These are phyloP conservation scores for Xenops minutus DNA, from an alignment of 2,797 vertebrate species.

Conservation along the genomic window DNA sequence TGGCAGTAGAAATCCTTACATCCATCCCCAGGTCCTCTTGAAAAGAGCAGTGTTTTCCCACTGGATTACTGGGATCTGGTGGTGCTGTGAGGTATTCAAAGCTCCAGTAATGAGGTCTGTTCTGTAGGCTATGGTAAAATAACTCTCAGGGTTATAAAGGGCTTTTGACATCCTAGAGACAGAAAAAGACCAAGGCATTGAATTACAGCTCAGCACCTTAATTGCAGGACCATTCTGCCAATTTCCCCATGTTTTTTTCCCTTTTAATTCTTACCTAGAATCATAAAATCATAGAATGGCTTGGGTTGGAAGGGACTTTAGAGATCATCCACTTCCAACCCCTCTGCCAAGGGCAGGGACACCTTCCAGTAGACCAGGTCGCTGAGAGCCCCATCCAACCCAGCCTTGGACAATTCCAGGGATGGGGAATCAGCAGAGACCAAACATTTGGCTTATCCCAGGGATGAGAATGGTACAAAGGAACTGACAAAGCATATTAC, in stretches of 20 bases:
- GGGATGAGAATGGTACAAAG: neutral
- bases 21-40: neutral
- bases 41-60: neutral
- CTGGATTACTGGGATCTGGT: neutral
- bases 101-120: neutral
- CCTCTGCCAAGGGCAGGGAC: neutral
- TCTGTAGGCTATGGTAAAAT: neutral
- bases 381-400: neutral
- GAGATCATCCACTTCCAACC: neutral
- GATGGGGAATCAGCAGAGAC: neutral
- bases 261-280: neutral
- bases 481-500: neutral
- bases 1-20: neutral
- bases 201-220: neutral
- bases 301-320: neutral
- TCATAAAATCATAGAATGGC: no score
- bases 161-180: fast-evolving
- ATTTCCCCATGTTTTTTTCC: neutral
- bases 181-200: neutral
- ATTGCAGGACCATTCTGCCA: neutral
- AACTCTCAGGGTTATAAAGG: neutral
- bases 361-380: fast-evolving
- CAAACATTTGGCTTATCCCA: neutral
- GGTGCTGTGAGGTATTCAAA: neutral
- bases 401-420: neutral